These are phyloP conservation scores for Spodoptera littoralis DNA, from an alignment of 2,888 invertebrate species.

Conservation along the genomic window DNA sequence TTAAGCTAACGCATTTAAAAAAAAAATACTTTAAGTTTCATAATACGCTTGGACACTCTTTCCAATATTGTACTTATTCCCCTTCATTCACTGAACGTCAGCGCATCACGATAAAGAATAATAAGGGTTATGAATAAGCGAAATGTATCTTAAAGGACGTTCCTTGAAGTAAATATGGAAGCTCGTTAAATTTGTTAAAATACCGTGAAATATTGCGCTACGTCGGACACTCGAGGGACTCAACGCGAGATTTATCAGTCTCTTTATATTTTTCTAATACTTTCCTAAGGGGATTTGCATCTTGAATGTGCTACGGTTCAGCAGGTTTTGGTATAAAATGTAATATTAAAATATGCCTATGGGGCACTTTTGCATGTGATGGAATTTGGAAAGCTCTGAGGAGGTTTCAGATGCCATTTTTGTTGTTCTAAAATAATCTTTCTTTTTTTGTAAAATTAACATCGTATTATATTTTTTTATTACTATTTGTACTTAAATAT, in stretches of 20 bases:
- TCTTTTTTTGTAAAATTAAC: too few species aligned
- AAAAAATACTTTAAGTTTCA: too few species aligned
- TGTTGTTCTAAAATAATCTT: constrained; percentile 26
- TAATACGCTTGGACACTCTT: too few species aligned
- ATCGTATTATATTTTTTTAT: too few species aligned
- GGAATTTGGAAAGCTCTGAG: constrained; percentile 39
- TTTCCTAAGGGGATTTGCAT: constrained; percentile 79
- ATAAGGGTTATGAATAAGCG: constrained; percentile 70
- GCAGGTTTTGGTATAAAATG: constrained; percentile 74
- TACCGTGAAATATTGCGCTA: constrained; percentile 86
- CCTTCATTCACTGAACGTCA: constrained; percentile 17
- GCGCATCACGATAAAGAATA: constrained; percentile 48
- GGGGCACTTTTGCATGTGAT: constrained; percentile 48
- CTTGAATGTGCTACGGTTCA: constrained; percentile 71
- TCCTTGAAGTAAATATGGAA: constrained; percentile 83
- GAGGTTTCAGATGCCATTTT: constrained; percentile 42
- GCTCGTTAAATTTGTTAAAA: constrained; percentile 89
- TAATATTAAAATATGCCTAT: constrained; percentile 62
- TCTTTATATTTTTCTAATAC: constrained; percentile 84
- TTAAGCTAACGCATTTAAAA: too few species aligned
- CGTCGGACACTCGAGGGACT: constrained; percentile 81
- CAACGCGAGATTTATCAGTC: constrained; percentile 63
- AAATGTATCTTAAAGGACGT: constrained; percentile 70
- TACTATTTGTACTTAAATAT: too few species aligned
- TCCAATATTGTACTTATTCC: not conserved